A percentile compares a stretch with the other conserved stretches of the same genome.
phyloP scores from a whole-genome alignment of 2,888 invertebrate genomes.

The Spatulosminthurus flaviceps region DNA sequence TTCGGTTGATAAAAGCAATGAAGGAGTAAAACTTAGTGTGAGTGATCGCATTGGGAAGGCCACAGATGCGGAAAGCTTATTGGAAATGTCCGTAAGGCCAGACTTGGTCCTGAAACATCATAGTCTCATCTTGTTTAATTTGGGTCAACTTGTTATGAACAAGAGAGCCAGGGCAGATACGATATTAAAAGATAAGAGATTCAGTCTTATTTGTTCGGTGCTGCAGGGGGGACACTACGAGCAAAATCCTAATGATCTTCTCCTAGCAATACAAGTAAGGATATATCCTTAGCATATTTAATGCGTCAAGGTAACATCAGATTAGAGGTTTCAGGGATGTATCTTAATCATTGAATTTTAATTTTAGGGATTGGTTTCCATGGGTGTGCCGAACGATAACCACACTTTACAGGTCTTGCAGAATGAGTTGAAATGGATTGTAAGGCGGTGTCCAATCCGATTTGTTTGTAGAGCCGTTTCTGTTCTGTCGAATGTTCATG shows the following conservation, averaged over 20 bases:
- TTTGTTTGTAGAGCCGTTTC: conserved; percentile 60
- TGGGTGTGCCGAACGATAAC: conserved; percentile 54
- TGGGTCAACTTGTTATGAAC: neutral
- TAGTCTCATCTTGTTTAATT: neutral
- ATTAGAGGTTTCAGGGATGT: too few species aligned
- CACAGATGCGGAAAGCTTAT: neutral
- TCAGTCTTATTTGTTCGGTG: neutral
- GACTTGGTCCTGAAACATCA: neutral
- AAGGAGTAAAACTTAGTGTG: too few species aligned
- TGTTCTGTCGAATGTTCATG: conserved; percentile 44
- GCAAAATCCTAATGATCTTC: neutral
- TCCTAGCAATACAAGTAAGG: neutral
- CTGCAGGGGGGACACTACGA: neutral
- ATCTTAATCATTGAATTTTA: too few species aligned
- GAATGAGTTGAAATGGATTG: conserved; percentile 64
- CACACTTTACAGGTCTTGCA: conserved; percentile 53
- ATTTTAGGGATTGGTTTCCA: conserved; percentile 7
- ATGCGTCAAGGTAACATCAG: too few species aligned
- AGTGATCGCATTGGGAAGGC: neutral
- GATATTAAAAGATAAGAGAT: neutral
- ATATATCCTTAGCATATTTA: too few species aligned
- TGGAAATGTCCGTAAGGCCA: neutral
- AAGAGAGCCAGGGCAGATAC: neutral
- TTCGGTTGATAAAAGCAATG: too few species aligned
- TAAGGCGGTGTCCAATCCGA: conserved; percentile 64